Percentiles rank a stretch among this genome's conserved stretches.
These are phyloP conservation scores for Ophiothrix spiculata DNA, from an alignment of 35 echinoderm and acorn worm species.

Conservation along the genomic window DNA sequence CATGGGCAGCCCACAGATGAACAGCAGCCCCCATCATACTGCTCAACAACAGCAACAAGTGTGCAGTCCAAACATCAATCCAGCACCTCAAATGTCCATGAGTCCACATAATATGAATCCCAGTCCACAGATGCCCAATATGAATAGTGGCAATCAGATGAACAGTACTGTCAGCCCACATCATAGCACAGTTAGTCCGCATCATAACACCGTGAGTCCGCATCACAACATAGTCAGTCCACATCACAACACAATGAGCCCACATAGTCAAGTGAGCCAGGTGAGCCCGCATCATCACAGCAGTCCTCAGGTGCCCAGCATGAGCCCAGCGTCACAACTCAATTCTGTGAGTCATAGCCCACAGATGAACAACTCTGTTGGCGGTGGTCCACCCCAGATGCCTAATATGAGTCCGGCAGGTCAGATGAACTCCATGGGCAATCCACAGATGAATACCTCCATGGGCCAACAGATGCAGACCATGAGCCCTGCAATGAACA, in stretches of 20 bases:
- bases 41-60: conserved; percentile 58
- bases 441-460: neutral
- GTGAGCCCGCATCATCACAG: conserved; percentile 15
- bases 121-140: conserved; percentile 50
- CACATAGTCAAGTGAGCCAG: conserved; percentile 38
- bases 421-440: neutral
- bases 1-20: conserved; percentile 61
- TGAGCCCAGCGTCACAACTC: conserved; percentile 3
- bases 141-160: conserved; percentile 21
- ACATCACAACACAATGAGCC: conserved; percentile 12
- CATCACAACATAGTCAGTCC: conserved; percentile 20
- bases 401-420: neutral
- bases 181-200: neutral
- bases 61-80: conserved; percentile 59
- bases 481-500: conserved; percentile 69
- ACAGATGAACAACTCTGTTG: neutral
- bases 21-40: conserved; percentile 43
- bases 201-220: neutral
- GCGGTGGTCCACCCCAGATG: neutral
- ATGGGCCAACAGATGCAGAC: conserved; percentile 33
- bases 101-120: conserved; percentile 35
- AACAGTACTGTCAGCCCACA: conserved; percentile 29
- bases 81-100: conserved; percentile 17
- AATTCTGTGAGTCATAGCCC: neutral
- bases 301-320: conserved; percentile 38